These are phyloP conservation scores for Poeciliopsis occidentalis DNA, from an alignment of 2,113 vertebrate species.

Conservation along the genomic window DNA sequence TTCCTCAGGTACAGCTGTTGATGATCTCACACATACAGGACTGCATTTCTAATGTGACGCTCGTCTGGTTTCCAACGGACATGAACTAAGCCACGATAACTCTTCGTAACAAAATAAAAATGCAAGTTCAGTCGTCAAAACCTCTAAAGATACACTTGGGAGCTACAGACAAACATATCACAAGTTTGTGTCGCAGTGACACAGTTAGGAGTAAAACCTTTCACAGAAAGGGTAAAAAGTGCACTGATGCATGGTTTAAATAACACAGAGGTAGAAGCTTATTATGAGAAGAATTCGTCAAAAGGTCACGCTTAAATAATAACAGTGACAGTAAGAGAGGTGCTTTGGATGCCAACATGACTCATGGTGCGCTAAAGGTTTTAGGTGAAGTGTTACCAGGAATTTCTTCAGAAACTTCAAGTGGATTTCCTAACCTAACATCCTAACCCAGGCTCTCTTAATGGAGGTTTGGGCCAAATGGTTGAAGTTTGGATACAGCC, in stretches of 20 bases:
- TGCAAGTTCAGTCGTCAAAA: not conserved
- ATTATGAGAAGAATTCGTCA: constrained; percentile 16
- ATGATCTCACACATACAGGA: constrained; percentile 9
- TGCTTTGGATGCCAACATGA: not conserved
- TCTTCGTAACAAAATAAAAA: not conserved
- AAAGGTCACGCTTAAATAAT: not conserved
- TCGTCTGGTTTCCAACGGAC: not conserved
- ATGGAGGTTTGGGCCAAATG: no score
- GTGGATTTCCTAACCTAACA: not conserved
- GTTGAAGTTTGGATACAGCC: no score
- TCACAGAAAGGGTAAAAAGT: constrained; percentile 66
- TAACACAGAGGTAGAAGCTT: constrained; percentile 67
- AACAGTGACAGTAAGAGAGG: not conserved
- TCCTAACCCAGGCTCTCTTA: no score
- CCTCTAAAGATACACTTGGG: constrained; percentile 28
- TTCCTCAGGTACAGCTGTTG: constrained; percentile 6
- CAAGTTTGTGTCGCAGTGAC: constrained; percentile 69
- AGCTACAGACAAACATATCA: constrained; percentile 24
- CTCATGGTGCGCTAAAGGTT: not conserved
- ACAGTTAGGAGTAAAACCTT: constrained; percentile 59
- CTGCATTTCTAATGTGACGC: constrained; percentile 7
- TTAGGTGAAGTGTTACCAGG: not conserved
- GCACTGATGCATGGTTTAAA: constrained; percentile 38
- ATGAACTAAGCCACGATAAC: not conserved
- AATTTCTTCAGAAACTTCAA: not conserved